Evolutionary conservation across 2,888 invertebrate species (phyloP), one percentile per base, ranked within the genome.

Genomic region (Tachina lurida): DNA sequence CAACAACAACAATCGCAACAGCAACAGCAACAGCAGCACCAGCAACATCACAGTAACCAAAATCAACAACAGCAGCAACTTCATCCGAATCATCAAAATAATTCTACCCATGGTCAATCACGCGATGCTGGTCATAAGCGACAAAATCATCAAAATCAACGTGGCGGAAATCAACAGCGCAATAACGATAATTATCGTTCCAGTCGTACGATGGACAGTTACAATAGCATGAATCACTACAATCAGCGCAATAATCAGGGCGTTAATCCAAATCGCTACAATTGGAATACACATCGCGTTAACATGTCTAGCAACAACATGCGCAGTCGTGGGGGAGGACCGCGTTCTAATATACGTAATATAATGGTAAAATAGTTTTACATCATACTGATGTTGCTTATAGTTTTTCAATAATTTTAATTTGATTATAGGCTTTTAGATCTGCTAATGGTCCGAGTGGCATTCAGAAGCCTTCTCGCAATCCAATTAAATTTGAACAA

Each of bases 401-500:
- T 2, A n/a, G 22, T 67, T 67, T 58, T 47, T 54, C 7, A 45
- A 58, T 17, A 1, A 13, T 45, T 79, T 58, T 65, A 41, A 77
- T 62, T 45, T 68, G 58, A 22, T 43, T 86, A 10, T 78, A 91
- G 93, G 92, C 89, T 84, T 92, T 89, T 89, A 91, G 92, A 88
- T 94, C 94, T 90, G 93, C 94, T 86, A 89, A 88, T 60, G 88
- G 80, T 75, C 87, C 87, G 31, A 93, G 93, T 89, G 93, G 93
- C 65, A 94, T 94, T 88, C 91, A 92, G 88, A 89, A 94, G 93
- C 83, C 94, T 93, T 89, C 90, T 68, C 91, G 91, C 52, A 93
- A 92, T 93, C 89, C 94, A 92, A 95, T 98, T 88, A 98, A 98
- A 93, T 99, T 98, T 93, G 98, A 98, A 88, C 97, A 96, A 89